Percentiles rank a stretch among this genome's conserved stretches.
Evolutionary conservation across 1,140 invertebrate species (phyloP).

Genomic region (Trinorchestia longiramus): DNA sequence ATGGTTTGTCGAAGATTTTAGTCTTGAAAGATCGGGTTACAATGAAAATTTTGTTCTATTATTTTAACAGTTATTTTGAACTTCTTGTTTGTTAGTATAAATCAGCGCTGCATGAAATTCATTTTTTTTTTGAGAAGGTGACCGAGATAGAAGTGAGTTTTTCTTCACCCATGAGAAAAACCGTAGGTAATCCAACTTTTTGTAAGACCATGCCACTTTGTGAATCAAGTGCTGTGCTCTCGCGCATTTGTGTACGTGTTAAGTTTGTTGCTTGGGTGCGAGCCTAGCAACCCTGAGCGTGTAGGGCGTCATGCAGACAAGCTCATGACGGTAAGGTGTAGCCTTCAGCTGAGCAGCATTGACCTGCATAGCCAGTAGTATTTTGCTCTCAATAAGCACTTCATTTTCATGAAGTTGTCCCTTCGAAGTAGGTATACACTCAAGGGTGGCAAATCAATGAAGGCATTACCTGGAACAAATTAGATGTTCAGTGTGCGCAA

Average conservation of each 20-base stretch:
- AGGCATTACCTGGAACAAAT: no score
- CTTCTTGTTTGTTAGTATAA: not conserved
- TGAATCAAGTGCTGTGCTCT: slow-evolving; percentile 27
- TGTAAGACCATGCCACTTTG: slow-evolving; percentile 32
- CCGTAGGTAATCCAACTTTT: not conserved
- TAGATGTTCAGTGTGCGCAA: no score
- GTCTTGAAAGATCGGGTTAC: not conserved
- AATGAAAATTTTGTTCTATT: not conserved
- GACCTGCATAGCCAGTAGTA: not conserved
- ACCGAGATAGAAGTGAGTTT: not conserved
- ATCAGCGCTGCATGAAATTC: not conserved
- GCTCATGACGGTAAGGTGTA: not conserved
- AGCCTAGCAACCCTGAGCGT: not conserved
- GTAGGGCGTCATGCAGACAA: not conserved
- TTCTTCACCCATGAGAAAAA: not conserved
- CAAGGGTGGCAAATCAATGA: not conserved
- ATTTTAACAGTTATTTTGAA: not conserved
- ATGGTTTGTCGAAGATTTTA: not conserved
- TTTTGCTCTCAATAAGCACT: not conserved
- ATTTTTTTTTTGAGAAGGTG: not conserved
- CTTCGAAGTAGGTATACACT: not conserved
- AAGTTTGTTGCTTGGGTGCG: slow-evolving; percentile 38
- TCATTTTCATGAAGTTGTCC: not conserved
- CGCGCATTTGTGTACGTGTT: slow-evolving; percentile 11
- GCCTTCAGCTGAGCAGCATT: not conserved